Evolutionary conservation across 2,113 vertebrate genomes (phyloP).

Genomic region (Phoxinus phoxinus): DNA sequence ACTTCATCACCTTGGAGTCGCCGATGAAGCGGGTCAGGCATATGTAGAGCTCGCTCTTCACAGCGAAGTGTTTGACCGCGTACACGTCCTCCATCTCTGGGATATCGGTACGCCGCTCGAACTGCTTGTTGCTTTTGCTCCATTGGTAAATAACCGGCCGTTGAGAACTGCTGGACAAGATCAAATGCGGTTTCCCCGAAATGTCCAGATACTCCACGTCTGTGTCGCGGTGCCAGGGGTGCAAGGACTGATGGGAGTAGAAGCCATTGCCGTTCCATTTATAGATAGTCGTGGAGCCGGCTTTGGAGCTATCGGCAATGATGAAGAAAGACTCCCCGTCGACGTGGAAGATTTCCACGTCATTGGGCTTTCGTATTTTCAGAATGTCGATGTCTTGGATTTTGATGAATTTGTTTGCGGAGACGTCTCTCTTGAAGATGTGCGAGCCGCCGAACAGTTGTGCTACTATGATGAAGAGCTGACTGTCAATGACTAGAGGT

Average conservation of each 20-base stretch:
- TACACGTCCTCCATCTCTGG: conserved; percentile 98
- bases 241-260: conserved; percentile 97
- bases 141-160: conserved; percentile 96
- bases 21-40: conserved; percentile 98
- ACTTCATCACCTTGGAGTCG: conserved; percentile 99
- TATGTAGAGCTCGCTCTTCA: conserved; percentile 92
- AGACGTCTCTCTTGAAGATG: conserved; percentile 95
- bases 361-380: conserved; percentile 98
- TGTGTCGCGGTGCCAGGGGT: conserved; percentile 96
- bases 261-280: conserved; percentile 99
- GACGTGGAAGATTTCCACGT: conserved; percentile 94
- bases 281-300: conserved; percentile 96
- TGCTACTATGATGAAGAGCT: conserved; percentile 95
- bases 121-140: conserved; percentile 90
- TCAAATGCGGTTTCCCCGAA: conserved; percentile 90
- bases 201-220: conserved; percentile 97
- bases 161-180: conserved; percentile 96
- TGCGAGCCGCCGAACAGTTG: conserved; percentile 97
- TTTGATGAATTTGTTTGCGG: conserved; percentile 98
- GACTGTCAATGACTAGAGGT: conserved; percentile 92
- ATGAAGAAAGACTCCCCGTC: conserved; percentile 94
- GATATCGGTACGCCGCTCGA: conserved; percentile 92
- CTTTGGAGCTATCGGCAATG: conserved; percentile 98
- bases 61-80: conserved; percentile 92
- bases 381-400: conserved; percentile 98